Evolutionary conservation across 2,888 invertebrate genomes (phyloP).

Genomic region (Chrysolina oricalcia): DNA sequence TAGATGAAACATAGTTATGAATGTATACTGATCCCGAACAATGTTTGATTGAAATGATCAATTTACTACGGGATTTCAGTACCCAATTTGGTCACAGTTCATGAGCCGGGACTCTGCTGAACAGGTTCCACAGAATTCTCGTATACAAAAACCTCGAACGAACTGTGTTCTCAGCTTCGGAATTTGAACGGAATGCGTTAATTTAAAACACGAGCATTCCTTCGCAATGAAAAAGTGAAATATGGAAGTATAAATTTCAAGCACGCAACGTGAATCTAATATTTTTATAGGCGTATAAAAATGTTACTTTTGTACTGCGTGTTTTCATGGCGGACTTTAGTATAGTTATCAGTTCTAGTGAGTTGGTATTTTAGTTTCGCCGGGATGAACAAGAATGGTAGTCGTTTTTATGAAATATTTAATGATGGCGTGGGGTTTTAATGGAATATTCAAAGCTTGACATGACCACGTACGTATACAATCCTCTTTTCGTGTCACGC

Average conservation of each 20-base stretch:
- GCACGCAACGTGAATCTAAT: conserved; percentile 23
- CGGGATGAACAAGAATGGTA: background rate
- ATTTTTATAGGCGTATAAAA: conserved; percentile 18
- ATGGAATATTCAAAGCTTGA: background rate
- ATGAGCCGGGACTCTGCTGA: background rate
- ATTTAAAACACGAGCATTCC: conserved; percentile 21
- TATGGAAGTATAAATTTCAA: conserved; percentile 23
- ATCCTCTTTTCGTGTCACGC: background rate
- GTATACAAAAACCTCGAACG: conserved; percentile 2
- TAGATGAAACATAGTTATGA: too few relatives aligned
- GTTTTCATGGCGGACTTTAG: conserved; percentile 12
- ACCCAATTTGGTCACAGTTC: background rate
- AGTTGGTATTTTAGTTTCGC: conserved; percentile 4
- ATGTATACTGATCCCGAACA: background rate
- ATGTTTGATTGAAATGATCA: background rate
- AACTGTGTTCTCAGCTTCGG: conserved; percentile 7
- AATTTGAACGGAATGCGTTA: conserved; percentile 12
- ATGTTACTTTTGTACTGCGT: conserved; percentile 20
- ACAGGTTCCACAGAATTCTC: conserved; percentile 8
- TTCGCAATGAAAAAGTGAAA: conserved; percentile 18
- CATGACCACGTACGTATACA: background rate
- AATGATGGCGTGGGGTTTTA: conserved; percentile 1
- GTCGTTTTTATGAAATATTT: conserved; percentile 16
- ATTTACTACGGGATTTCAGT: background rate
- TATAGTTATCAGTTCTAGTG: conserved; percentile 14